Conservation (phyloP, 2,797 vertebrate genomes). For the Gorsachius magnificus region DNA sequence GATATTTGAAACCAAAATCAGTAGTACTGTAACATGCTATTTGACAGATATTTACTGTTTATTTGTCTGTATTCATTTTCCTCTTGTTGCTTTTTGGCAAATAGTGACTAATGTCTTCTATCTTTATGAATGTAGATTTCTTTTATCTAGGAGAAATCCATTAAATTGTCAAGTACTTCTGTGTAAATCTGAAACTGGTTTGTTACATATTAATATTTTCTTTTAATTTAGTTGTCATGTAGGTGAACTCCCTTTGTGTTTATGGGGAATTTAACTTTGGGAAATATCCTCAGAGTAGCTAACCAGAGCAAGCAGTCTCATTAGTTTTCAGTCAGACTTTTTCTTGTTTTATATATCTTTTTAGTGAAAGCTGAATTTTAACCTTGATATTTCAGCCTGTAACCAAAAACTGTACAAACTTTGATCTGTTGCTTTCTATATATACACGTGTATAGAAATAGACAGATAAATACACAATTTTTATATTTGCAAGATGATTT, state of each 20-base stretch:
- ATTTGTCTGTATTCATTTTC: conserved; percentile 21
- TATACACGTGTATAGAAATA: neutral
- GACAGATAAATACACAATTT: neutral
- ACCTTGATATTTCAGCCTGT: neutral
- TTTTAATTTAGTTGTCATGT: neutral
- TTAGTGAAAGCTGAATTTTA: neutral
- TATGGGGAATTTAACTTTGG: neutral
- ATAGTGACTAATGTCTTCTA: conserved; percentile 8
- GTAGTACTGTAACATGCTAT: neutral
- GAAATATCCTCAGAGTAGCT: neutral
- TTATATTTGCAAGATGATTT: neutral
- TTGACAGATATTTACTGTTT: conserved; percentile 12
- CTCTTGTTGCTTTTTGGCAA: neutral
- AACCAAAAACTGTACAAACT: neutral
- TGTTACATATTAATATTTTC: neutral
- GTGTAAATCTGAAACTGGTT: neutral
- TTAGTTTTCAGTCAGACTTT: neutral
- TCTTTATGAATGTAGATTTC: neutral
- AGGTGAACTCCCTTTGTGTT: neutral
- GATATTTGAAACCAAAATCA: neutral
- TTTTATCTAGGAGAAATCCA: neutral
- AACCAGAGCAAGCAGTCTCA: neutral
- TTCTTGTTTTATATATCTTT: neutral
- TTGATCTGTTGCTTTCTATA: neutral
- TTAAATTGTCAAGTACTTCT: neutral